Conservation (phyloP, 23 tunicate genomes). For the Aplidium turbinatum region DNA sequence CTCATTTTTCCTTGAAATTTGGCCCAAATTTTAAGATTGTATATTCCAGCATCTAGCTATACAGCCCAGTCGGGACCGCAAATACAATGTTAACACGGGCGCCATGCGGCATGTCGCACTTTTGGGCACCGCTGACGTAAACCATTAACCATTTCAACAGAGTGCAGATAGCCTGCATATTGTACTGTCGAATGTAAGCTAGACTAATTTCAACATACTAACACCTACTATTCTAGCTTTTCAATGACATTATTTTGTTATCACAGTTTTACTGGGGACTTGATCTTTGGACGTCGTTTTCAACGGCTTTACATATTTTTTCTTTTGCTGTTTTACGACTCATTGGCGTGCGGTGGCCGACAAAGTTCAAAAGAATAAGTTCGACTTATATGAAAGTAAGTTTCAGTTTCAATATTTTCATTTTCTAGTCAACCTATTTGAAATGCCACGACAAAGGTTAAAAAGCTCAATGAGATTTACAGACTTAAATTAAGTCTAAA, state of each 20-base stretch:
- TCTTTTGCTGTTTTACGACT: conserved; percentile 67
- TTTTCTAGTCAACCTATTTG: no score
- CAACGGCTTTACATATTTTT: conserved; percentile 69
- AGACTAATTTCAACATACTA: background rate
- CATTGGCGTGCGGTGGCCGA: conserved; percentile 67
- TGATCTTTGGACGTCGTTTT: conserved; percentile 69
- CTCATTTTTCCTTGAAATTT: no score
- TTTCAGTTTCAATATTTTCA: no score
- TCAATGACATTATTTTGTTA: background rate
- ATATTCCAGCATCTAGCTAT: no score
- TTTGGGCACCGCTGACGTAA: background rate
- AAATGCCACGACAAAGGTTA: no score
- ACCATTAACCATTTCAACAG: background rate
- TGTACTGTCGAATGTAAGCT: no score
- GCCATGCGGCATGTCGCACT: background rate
- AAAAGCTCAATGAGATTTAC: no score
- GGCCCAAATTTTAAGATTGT: no score
- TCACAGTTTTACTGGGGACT: conserved; percentile 74
- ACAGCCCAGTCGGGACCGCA: no score
- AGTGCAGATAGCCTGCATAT: background rate
- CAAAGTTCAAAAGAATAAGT: conserved; percentile 39
- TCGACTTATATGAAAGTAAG: conserved; percentile 47
- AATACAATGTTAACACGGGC: no score
- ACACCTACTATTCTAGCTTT: background rate
- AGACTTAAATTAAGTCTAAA: no score